These are phyloP conservation scores for Sebastes kiyomatsui DNA, from an alignment of 2,797 vertebrate genomes.

Conservation along the genomic window DNA sequence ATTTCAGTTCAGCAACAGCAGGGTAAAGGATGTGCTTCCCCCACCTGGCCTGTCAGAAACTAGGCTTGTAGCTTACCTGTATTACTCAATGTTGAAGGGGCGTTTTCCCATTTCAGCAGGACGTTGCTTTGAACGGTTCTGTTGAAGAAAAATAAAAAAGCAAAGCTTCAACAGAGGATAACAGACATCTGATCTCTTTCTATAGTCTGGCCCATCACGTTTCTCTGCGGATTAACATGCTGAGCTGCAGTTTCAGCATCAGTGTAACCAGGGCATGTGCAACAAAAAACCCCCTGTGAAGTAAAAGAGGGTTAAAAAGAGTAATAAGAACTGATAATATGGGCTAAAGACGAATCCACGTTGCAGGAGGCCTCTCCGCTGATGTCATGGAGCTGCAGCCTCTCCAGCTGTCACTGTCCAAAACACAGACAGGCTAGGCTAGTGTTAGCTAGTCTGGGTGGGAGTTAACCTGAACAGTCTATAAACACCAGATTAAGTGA, in stretches of 20 bases:
- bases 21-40: constrained; percentile 4
- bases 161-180: background rate
- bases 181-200: background rate
- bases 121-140: constrained; percentile 30
- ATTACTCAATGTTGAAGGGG: constrained; percentile 33
- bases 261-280: background rate
- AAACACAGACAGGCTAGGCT: constrained; percentile 74
- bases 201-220: too few species aligned
- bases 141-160: background rate
- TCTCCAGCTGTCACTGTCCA: constrained; percentile 76
- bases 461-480: constrained; percentile 39
- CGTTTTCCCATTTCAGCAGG: constrained; percentile 70
- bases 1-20: background rate
- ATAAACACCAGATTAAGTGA: background rate
- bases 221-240: background rate
- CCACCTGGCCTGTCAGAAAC: background rate
- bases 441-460: constrained; percentile 72
- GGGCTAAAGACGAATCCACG: background rate
- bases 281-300: background rate
- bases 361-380: constrained; percentile 59
- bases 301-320: background rate
- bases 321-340: background rate
- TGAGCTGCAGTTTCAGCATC: background rate
- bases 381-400: constrained; percentile 56
- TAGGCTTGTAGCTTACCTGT: constrained; percentile 60